Evolutionary conservation across 2,888 invertebrate genomes (phyloP).

Genomic region (Nomada lathburiana): DNA sequence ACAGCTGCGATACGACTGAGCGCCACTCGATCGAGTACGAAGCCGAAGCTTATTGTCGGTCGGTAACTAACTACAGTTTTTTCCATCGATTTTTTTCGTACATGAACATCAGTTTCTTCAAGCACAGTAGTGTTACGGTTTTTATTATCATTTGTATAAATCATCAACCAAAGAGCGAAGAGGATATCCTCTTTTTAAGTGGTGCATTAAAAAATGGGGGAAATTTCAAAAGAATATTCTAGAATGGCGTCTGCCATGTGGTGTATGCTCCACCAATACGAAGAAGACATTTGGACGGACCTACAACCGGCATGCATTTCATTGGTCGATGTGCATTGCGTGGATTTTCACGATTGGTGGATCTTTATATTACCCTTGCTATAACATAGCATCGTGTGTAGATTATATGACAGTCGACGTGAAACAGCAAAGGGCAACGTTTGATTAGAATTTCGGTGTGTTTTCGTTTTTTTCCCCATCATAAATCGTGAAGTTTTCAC

Average conservation of each 20-base stretch:
- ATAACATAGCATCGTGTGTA: conserved; percentile 54
- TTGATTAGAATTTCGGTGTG: not conserved
- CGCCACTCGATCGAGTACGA: no score
- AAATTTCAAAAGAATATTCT: conserved; percentile 67
- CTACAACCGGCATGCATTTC: conserved; percentile 65
- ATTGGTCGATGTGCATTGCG: conserved; percentile 79
- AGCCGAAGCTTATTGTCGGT: not conserved
- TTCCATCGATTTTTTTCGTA: not conserved
- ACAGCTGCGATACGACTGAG: no score
- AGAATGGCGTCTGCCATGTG: conserved; percentile 54
- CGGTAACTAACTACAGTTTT: not conserved
- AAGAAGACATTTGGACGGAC: conserved; percentile 75
- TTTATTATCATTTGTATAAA: not conserved
- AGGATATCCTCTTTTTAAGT: not conserved
- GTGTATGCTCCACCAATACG: conserved; percentile 69
- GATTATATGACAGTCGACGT: conserved; percentile 73
- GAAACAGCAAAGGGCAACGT: conserved; percentile 63
- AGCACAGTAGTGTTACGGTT: not conserved
- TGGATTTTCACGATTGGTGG: conserved; percentile 78
- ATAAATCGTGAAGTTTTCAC: conserved; percentile 21
- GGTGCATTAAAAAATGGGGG: not conserved
- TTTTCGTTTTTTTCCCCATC: conserved; percentile 33
- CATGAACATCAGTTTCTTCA: not conserved
- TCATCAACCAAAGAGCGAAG: not conserved
- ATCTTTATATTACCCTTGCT: conserved; percentile 23